phyloP scores from a whole-genome alignment of 2,113 vertebrate species.

The Phalacrocorax carbo region DNA sequence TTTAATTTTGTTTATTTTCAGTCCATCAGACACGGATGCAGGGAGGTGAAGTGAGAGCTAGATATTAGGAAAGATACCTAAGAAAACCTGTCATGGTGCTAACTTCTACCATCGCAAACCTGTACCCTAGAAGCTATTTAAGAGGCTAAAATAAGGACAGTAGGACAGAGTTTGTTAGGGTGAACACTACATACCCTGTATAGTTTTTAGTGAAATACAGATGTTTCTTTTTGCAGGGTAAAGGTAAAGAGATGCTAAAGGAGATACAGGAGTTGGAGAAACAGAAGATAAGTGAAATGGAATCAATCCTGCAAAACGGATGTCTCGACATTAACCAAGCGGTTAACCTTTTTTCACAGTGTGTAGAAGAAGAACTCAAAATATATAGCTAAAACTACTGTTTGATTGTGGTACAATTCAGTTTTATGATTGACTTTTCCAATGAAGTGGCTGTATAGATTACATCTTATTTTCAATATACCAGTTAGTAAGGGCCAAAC shows the following conservation, averaged over 20 bases:
- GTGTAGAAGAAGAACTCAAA: conserved; percentile 80
- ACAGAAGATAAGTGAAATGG: conserved; percentile 80
- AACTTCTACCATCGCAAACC: background rate
- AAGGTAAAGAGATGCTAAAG: conserved; percentile 77
- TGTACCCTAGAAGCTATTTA: background rate
- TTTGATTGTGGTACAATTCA: background rate
- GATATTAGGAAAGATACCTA: background rate
- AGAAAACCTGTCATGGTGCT: background rate
- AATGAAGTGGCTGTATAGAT: background rate
- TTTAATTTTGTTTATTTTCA: background rate
- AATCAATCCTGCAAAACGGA: conserved; percentile 76
- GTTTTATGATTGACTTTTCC: background rate
- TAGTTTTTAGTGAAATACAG: background rate
- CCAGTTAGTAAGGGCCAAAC: background rate
- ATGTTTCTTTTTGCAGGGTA: conserved; percentile 73
- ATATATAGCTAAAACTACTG: conserved; percentile 71
- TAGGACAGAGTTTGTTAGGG: background rate
- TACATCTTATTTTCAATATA: background rate
- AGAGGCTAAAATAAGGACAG: background rate
- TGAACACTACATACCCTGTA: background rate
- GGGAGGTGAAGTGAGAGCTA: background rate
- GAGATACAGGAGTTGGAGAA: conserved; percentile 83
- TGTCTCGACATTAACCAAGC: conserved; percentile 68
- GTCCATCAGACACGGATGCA: background rate
- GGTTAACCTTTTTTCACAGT: conserved; percentile 79